Base-by-base conservation (phyloP, 1,140 invertebrate genomes). In the Drosophila elegans region DNA sequence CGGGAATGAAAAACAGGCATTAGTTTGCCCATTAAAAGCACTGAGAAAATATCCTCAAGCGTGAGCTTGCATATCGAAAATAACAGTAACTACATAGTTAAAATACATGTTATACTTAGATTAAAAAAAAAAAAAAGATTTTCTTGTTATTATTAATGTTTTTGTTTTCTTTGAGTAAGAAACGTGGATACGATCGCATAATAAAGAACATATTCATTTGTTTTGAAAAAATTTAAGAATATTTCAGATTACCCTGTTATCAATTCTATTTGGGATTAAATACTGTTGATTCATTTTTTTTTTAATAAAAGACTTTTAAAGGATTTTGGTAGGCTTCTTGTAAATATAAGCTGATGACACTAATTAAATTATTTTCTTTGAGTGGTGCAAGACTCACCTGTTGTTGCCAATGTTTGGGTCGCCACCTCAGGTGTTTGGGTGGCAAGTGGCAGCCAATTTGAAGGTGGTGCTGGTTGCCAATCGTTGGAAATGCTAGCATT, bases 401-500 rank as follows among this genome's bases (percentile, higher is more conserved):
- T 48, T 3, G 36, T 57, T 3, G 21, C 48, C 7, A 39, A 13
- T 39, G 60, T 81, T 74, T 88, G 79, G 55, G 83, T 86, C 38
- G 27, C 51, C 39, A 36, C 48, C 32, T 78, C 61, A 3, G 80
- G 74, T 6, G 49, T 59, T 36, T 73, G 49, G 25, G 76, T 90
- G 62, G 74, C 55, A 36, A 84, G 45, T 42, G 86, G 79, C 12
- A 89, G 48, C 90, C 80, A 91, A 45, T 80, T 74, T 5, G 84
- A 49, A 0, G 80, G 49, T n/a, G 73, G 71, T 27, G 52, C 69
- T 0, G 89, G 89, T 51, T 91, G 84, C 89, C 90, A 91, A 59
- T 80, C 78, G 34, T 79, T 78, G 12, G 77, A 55, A 39, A 88
- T 74, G 48, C 82, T 90, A n/a, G 80, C 80, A 71, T 92, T 91